phyloP scores from a whole-genome alignment of 2,888 invertebrate genomes.

The Hoplodrina ambigua region DNA sequence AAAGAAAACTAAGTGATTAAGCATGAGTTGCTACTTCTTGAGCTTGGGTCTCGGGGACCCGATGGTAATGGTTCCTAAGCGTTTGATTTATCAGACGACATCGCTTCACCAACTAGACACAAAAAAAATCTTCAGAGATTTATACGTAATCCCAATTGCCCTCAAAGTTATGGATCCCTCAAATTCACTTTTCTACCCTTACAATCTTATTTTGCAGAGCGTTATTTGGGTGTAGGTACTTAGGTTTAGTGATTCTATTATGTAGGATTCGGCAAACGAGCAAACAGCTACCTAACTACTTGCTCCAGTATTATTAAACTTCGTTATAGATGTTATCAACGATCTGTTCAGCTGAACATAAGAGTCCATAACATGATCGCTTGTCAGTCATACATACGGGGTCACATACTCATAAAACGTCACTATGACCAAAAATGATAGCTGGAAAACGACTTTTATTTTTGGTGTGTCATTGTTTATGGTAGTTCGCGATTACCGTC shows the following conservation, averaged over 20 bases:
- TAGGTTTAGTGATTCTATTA: slow-evolving; percentile 13
- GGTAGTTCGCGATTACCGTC: no score
- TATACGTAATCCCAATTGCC: neutral
- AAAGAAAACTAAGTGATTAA: neutral
- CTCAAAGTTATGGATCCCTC: slow-evolving; percentile 5
- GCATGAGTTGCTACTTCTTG: neutral
- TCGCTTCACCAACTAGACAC: neutral
- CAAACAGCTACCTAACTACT: slow-evolving; percentile 22
- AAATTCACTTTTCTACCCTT: slow-evolving; percentile 1
- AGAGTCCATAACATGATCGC: slow-evolving; percentile 8
- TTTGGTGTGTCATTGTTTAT: no score
- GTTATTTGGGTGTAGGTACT: slow-evolving; percentile 6
- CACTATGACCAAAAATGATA: no score
- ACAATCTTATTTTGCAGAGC: slow-evolving; percentile 16
- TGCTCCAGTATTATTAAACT: slow-evolving; percentile 21
- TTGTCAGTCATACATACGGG: neutral
- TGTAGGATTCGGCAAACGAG: slow-evolving; percentile 7
- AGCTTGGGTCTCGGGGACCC: neutral
- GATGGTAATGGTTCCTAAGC: neutral
- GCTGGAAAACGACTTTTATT: no score
- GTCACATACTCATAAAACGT: no score
- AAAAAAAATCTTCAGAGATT: neutral
- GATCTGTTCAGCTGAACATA: neutral
- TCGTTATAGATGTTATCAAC: slow-evolving; percentile 19
- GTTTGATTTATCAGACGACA: neutral